Percentiles rank a stretch among this genome's conserved stretches.
Evolutionary conservation across 2,888 invertebrate species (phyloP).

Genomic region (Trichacis sp.): DNA sequence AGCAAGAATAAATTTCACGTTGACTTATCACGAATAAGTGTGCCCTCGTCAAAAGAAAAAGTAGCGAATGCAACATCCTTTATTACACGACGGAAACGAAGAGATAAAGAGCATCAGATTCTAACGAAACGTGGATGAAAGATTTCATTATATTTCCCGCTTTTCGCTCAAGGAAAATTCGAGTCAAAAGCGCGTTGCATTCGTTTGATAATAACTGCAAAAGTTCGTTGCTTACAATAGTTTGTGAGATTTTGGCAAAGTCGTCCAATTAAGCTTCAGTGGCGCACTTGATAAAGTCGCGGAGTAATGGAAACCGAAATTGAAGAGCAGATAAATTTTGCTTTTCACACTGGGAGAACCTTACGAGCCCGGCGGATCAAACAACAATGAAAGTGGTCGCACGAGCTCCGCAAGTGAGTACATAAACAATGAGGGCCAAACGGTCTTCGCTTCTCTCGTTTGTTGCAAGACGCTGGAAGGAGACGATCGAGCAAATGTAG

Average conservation of each 20-base stretch:
- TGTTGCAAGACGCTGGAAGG: conserved; percentile 36
- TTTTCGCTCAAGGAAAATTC: no score
- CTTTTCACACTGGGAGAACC: conserved; percentile 45
- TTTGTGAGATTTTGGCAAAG: conserved; percentile 31
- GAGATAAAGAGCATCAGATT: not conserved
- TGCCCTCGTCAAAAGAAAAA: conserved; percentile 1
- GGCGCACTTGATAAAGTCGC: not conserved
- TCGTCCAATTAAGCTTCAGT: conserved; percentile 13
- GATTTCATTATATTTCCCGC: no score
- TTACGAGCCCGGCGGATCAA: conserved; percentile 55
- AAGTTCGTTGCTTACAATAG: conserved; percentile 31
- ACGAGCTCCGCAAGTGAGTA: conserved; percentile 43
- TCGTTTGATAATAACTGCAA: not conserved
- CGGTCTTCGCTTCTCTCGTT: conserved; percentile 34
- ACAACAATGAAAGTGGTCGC: conserved; percentile 66
- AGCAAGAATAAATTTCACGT: not conserved
- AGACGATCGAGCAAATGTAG: conserved; percentile 49
- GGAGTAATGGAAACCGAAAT: conserved; percentile 7
- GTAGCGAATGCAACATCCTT: conserved; percentile 5
- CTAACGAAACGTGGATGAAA: no score
- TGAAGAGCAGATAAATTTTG: conserved; percentile 22
- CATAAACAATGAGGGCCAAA: conserved; percentile 36
- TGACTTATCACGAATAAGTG: not conserved
- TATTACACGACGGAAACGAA: conserved; percentile 5
- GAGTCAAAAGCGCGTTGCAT: conserved; percentile 2